Evolutionary conservation across 1,140 invertebrate genomes (phyloP).

Genomic region (Scaptodrosophila lebanonensis): DNA sequence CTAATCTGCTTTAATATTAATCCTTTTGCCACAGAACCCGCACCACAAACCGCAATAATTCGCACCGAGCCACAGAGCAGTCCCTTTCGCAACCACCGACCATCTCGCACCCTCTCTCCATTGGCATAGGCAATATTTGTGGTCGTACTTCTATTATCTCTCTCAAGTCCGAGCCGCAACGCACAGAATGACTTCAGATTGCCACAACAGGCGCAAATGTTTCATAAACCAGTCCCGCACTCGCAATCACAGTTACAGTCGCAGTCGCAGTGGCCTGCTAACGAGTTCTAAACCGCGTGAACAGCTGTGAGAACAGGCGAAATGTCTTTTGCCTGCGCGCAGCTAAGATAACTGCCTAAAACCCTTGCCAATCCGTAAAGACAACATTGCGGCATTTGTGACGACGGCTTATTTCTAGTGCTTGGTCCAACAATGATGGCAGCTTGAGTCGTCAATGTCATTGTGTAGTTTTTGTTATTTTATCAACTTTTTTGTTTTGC

Average conservation of each 20-base stretch:
- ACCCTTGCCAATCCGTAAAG: background rate
- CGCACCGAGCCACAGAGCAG: constrained; percentile 4
- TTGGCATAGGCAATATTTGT: constrained; percentile 49
- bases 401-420: no score
- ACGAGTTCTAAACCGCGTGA: constrained; percentile 60
- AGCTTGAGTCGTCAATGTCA: no score
- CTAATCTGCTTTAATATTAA: constrained; percentile 64
- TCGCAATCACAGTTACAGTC: constrained; percentile 19
- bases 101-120: background rate
- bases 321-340: constrained; percentile 13
- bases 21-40: constrained; percentile 44
- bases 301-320: constrained; percentile 62
- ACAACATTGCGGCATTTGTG: no score
- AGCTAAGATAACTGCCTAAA: constrained; percentile 4
- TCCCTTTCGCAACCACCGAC: background rate
- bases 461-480: no score
- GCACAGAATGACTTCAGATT: constrained; percentile 50
- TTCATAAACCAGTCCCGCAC: constrained; percentile 29
- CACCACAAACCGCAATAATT: constrained; percentile 31
- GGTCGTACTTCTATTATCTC: constrained; percentile 61
- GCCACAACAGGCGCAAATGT: constrained; percentile 33
- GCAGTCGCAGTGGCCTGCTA: constrained; percentile 21
- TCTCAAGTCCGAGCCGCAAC: constrained; percentile 37
- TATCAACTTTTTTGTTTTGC: no score
- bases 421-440: no score